phyloP scores from a whole-genome alignment of 2,113 vertebrate genomes.

The Sylvietta virens region DNA sequence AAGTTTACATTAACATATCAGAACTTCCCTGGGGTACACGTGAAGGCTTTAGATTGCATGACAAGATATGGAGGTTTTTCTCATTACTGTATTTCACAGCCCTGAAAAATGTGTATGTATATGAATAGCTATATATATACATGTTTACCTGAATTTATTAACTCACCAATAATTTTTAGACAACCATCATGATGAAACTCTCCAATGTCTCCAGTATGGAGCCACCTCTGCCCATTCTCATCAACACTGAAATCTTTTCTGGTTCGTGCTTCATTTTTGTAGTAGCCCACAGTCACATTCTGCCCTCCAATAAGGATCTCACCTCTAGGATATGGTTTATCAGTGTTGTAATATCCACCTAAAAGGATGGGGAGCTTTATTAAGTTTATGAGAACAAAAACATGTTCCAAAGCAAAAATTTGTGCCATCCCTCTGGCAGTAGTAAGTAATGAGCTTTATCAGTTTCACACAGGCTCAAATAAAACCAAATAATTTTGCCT shows the following conservation, averaged over 20 bases:
- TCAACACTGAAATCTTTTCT: slow-evolving; percentile 86
- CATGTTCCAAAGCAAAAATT: not conserved
- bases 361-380: not conserved
- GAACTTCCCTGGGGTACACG: not conserved
- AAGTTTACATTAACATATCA: not conserved
- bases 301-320: slow-evolving; percentile 93
- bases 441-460: not conserved
- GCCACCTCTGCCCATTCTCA: slow-evolving; percentile 89
- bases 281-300: slow-evolving; percentile 96
- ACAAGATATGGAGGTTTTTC: rapidly evolving
- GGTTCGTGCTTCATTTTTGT: slow-evolving; percentile 82
- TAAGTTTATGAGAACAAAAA: not conserved
- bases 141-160: not conserved
- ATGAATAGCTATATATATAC: not conserved
- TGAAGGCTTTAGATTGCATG: not conserved
- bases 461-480: not conserved
- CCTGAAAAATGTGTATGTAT: not conserved
- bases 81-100: not conserved
- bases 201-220: slow-evolving; percentile 93
- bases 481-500: not conserved
- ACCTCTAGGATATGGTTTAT: slow-evolving; percentile 88
- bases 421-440: not conserved
- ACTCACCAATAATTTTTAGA: slow-evolving; percentile 94
- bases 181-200: slow-evolving; percentile 91
- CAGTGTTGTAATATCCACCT: slow-evolving; percentile 90